Evolutionary conservation across 2,113 vertebrate genomes (phyloP), one percentile per base, ranked within the genome.

Genomic region (Cygnus atratus): DNA sequence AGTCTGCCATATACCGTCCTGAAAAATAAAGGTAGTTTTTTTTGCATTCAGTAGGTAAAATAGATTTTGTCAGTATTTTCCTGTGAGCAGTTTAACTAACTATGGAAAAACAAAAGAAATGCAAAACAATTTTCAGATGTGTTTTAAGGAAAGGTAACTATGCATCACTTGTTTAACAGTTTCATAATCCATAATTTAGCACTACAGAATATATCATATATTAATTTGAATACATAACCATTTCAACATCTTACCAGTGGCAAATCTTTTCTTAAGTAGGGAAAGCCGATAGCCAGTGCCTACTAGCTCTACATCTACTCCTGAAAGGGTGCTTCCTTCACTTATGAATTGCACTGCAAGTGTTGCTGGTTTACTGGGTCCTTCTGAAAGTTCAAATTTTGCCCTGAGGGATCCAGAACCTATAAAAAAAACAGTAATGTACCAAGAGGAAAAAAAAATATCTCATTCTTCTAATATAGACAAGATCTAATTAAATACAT

Each of bases 1-100:
- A 99, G 96, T 99, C 99, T 58, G 99, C 99, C 99, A 99, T 99
- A 88, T 99, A 99, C 37, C 99, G 98, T 80, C 99, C 99, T 99
- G 93, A 68, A 98, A 98, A 95, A 97, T n/a, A 98, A 67, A 97
- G 87, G 48, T 14, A 67, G 74, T 2, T 24, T 67, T 67, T 81
- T 93, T 74, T 85, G 43, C 21, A 84, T 50, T 95, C 89, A 93
- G 20, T 24, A 63, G 15, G 39, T 59, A 65, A 39, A 80, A 8
- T 7, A 80, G 63, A 44, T 62, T 87, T 72, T 82, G n/a, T 67
- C 46, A 59, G 3, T 86, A 80, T 85, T 92, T 91, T 79, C 19
- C 58, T 76, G 31, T 43, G 7, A 87, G 55, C 39, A 68, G 28
- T 75, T 17, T 87, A 15, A 44, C 6, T 67, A 87, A 61, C 43